Percentiles rank a stretch among this genome's conserved stretches.
Conservation (phyloP, 92 coral and sea anemone species). For the Muricea muricata region DNA sequence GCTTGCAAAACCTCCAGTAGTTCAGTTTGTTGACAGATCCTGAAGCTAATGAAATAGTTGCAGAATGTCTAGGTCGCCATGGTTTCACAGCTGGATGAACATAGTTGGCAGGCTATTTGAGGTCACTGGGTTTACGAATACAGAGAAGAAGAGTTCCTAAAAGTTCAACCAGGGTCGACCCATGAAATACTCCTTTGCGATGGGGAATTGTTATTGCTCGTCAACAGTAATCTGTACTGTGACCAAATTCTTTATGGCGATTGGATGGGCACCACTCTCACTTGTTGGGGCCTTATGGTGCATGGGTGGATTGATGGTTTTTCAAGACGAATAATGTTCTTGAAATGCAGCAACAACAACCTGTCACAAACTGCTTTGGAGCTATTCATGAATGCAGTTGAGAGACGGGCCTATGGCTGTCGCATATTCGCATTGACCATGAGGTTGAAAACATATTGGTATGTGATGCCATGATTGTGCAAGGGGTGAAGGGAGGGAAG, state of each 20-base stretch:
- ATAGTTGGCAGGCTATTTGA: too few relatives aligned
- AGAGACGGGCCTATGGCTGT: constrained; percentile 57
- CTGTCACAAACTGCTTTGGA: constrained; percentile 60
- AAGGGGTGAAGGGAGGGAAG: constrained; percentile 7
- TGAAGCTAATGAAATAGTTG: too few relatives aligned
- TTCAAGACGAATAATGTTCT: constrained; percentile 41
- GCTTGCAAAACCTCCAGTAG: too few relatives aligned
- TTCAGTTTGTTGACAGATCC: too few relatives aligned
- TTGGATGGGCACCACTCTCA: constrained; percentile 13
- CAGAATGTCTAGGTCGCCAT: too few relatives aligned
- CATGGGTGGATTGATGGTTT: constrained; percentile 12
- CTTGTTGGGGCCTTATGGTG: background rate
- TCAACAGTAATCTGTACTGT: background rate
- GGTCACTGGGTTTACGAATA: too few relatives aligned
- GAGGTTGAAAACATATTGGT: constrained; percentile 73
- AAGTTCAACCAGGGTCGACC: too few relatives aligned
- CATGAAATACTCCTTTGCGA: too few relatives aligned
- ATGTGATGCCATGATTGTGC: constrained; percentile 20
- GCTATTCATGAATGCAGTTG: constrained; percentile 50
- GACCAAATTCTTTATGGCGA: background rate
- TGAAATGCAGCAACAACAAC: constrained; percentile 57
- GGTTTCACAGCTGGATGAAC: too few relatives aligned
- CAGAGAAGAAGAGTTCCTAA: too few relatives aligned
- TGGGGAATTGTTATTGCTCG: too few relatives aligned
- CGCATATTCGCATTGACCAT: constrained; percentile 66